phyloP scores from a whole-genome alignment of 2,888 invertebrate species.

The Pollenia griseotomentosa region DNA sequence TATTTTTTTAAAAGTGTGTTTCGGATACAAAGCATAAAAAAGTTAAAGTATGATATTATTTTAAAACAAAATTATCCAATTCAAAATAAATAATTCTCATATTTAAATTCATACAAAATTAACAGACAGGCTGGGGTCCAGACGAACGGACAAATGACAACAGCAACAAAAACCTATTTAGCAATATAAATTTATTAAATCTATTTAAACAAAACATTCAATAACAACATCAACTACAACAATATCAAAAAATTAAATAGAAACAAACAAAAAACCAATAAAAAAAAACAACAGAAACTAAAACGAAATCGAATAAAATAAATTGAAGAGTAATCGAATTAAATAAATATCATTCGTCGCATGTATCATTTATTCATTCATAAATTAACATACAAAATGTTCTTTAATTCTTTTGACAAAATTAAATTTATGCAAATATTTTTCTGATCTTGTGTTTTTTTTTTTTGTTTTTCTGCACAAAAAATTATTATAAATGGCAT shows the following conservation, averaged over 20 bases:
- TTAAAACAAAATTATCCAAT: background rate
- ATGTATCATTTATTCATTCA: constrained; percentile 58
- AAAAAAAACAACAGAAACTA: constrained; percentile 44
- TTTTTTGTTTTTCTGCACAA: constrained; percentile 43
- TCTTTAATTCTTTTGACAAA: constrained; percentile 72
- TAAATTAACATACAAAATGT: constrained; percentile 73
- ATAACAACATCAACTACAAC: constrained; percentile 29
- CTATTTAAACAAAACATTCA: background rate
- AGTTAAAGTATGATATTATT: background rate
- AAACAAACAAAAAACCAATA: constrained; percentile 43
- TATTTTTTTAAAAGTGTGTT: background rate
- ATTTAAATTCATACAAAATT: constrained; percentile 33
- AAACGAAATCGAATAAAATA: constrained; percentile 45
- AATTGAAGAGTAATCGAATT: background rate
- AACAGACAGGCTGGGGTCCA: constrained; percentile 1
- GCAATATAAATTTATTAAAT: constrained; percentile 40
- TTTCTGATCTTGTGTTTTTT: constrained; percentile 31
- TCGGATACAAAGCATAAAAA: background rate
- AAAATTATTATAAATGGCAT: constrained; percentile 42
- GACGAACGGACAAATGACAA: background rate
- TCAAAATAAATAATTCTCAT: constrained; percentile 22
- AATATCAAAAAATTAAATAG: constrained; percentile 30
- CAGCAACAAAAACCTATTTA: constrained; percentile 4
- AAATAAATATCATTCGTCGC: constrained; percentile 38
- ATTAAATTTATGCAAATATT: constrained; percentile 73